Percentiles rank a stretch among this genome's conserved stretches.
phyloP scores from a whole-genome alignment of 2,797 vertebrate genomes.

The Poecilia picta region DNA sequence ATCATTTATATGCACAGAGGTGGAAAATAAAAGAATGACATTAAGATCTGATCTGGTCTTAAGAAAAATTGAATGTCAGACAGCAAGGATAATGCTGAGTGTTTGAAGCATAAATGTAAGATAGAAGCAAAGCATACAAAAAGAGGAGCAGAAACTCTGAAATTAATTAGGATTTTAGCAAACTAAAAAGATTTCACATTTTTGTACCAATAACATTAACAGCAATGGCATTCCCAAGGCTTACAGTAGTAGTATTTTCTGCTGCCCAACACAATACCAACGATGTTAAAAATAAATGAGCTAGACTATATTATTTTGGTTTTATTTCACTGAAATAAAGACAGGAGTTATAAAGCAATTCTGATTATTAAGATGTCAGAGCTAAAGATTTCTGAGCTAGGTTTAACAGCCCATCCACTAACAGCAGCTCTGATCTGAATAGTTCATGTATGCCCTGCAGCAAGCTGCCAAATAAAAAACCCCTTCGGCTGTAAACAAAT shows the following conservation, averaged over 20 bases:
- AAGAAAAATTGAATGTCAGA: background rate
- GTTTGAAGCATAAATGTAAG: background rate
- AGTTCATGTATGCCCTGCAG: constrained; percentile 34
- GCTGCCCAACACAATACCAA: background rate
- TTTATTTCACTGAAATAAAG: background rate
- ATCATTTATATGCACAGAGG: background rate
- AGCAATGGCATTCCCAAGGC: background rate
- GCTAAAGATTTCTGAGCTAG: background rate
- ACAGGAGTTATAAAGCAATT: background rate
- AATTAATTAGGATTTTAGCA: background rate
- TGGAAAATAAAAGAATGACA: background rate
- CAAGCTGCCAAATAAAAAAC: constrained; percentile 40
- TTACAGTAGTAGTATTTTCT: background rate
- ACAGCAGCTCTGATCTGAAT: constrained; percentile 12
- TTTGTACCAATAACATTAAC: background rate
- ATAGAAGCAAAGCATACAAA: background rate
- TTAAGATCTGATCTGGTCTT: background rate
- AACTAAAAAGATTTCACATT: background rate
- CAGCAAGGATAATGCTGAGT: background rate
- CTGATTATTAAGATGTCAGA: background rate
- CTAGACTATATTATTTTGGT: background rate
- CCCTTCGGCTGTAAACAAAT: constrained; percentile 34
- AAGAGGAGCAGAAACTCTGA: background rate
- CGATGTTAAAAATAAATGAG: background rate
- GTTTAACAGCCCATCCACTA: background rate